These are phyloP conservation scores for Manacus vitellinus DNA, from an alignment of 2,113 vertebrate genomes.

Conservation along the genomic window DNA sequence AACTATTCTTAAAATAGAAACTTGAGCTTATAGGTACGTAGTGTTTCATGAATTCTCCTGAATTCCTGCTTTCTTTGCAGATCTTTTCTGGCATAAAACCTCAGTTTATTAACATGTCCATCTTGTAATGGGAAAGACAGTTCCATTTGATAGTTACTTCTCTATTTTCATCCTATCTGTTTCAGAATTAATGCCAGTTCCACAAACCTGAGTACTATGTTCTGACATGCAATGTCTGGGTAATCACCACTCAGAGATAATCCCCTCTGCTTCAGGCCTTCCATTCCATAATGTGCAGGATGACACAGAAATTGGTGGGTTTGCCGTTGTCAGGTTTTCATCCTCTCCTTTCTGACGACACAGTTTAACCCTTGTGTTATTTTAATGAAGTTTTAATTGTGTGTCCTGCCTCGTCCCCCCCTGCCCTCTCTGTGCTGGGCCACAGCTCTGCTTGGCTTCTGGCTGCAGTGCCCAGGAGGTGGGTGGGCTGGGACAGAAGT, in stretches of 20 bases:
- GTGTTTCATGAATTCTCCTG: background rate
- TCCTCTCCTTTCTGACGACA: background rate
- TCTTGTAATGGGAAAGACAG: background rate
- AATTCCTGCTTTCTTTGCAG: background rate
- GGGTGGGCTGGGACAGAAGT: background rate
- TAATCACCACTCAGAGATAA: constrained; percentile 43
- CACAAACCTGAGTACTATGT: background rate
- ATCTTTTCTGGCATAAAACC: background rate
- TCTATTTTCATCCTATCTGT: constrained; percentile 34
- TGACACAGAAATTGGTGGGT: background rate
- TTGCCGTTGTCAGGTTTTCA: background rate
- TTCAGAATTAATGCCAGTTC: constrained; percentile 39
- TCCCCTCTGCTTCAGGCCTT: constrained; percentile 47
- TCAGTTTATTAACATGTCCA: background rate
- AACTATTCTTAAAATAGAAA: background rate
- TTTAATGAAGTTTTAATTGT: background rate
- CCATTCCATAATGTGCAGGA: background rate
- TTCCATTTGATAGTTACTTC: background rate
- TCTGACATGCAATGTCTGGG: background rate
- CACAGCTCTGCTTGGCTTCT: background rate
- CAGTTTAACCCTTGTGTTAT: background rate
- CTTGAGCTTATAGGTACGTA: background rate
- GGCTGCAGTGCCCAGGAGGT: background rate
- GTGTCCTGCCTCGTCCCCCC: background rate
- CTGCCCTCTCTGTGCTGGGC: background rate